Evolutionary conservation across 1,140 invertebrate species (phyloP), one percentile per base, ranked within the genome.

Genomic region (Alviniconcha marisindica): DNA sequence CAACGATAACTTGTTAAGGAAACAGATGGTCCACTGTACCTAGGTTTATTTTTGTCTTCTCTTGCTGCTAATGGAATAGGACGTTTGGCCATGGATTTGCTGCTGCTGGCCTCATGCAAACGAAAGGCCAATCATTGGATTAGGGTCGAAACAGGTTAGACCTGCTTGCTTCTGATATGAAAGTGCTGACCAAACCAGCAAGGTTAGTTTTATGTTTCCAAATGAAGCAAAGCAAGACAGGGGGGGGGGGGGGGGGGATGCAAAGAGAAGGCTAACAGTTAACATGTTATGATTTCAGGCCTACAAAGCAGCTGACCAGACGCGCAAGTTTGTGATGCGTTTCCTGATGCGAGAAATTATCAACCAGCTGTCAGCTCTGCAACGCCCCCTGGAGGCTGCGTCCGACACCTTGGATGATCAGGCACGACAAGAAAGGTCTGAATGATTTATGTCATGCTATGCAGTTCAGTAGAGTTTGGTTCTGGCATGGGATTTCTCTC

Each of bases 301-400:
- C 5, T 91, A 92, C 79, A 86, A 90, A 33, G 79, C 83, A 15
- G 80, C 85, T 28, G 69, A 78, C 44, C 84, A 88, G 14, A 89
- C 36, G 24, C 86, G 90, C 28, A 88, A 91, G 83, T 92, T 92
- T 85, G 85, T 90, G 14, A 88, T 84, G 40, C 81, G 91, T 1
- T 92, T 92, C 82, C 76, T 92, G 15, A 85, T 91, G 83, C 83
- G 87, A 15, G 90, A 91, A 54, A 82, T 91, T 28, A 83, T 88
- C 40, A 90, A 89, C 66, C 91, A 92, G 82, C 81, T 91, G 28
- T 85, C 86, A 51, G 89, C 91, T 38, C 69, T 92, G 38, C 87
- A 91, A 77, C 69, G 51, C 14, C 90, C 90, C 5, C 36, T 92
- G 69, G 91, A 92, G 56, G 83, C 89, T 24, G 90, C 91, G 1